Percentiles rank a stretch among this genome's conserved stretches.
Evolutionary conservation across 2,113 vertebrate species (phyloP).

Genomic region (Saguinus imperator): DNA sequence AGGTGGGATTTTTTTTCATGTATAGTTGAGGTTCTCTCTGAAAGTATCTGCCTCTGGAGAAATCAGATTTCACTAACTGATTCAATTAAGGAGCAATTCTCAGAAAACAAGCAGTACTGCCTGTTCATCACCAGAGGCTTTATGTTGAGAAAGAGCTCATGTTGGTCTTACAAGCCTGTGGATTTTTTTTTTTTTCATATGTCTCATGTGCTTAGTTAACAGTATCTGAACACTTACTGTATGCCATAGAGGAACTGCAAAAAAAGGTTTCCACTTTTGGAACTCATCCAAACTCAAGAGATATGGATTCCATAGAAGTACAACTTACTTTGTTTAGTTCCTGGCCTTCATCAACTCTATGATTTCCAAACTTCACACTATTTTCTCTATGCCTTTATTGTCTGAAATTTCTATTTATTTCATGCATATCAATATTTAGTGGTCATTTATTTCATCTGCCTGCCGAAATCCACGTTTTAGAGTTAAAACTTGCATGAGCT

Average conservation of each 20-base stretch:
- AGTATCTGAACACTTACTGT: constrained; percentile 65
- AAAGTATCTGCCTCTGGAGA: constrained; percentile 57
- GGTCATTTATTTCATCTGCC: constrained; percentile 37
- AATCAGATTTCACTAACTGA: constrained; percentile 68
- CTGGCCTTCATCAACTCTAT: neutral
- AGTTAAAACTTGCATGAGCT: neutral
- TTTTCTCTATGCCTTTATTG: neutral
- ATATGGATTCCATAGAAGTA: constrained; percentile 53
- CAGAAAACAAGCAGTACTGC: constrained; percentile 70
- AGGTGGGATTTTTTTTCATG: neutral
- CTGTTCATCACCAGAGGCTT: constrained; percentile 49
- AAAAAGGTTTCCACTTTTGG: constrained; percentile 60
- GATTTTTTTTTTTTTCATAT: constrained; percentile 59
- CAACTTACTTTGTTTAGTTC: constrained; percentile 10
- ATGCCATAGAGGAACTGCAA: constrained; percentile 35
- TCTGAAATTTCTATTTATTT: constrained; percentile 56
- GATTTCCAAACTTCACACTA: neutral
- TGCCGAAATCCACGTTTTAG: neutral
- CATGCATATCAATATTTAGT: neutral
- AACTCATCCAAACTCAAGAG: constrained; percentile 72
- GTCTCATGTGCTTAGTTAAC: constrained; percentile 72
- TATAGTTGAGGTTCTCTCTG: constrained; percentile 25
- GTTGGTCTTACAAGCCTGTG: constrained; percentile 65
- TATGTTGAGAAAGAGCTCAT: constrained; percentile 70
- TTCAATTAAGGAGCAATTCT: constrained; percentile 75